Conservation (phyloP, 2,797 vertebrate genomes). For the Urophycis tenuis region DNA sequence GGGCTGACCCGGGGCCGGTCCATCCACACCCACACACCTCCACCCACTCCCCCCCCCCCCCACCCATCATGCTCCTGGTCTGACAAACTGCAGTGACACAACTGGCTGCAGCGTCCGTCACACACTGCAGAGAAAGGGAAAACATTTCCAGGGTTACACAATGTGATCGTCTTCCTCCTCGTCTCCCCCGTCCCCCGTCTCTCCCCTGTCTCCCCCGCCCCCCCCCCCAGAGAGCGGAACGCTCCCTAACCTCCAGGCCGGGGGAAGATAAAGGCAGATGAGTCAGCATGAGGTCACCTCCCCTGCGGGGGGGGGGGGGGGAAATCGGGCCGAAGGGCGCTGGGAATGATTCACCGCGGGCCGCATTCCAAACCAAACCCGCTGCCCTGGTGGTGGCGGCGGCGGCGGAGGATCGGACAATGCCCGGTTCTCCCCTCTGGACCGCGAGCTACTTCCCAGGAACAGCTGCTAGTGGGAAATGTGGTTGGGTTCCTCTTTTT, state of each 20-base stretch:
- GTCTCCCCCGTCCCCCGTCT: not conserved
- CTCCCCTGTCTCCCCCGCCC: no score
- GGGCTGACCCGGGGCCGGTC: not conserved
- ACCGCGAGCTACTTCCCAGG: slow-evolving; percentile 36
- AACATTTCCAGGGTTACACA: not conserved
- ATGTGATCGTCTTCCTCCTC: not conserved
- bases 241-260: slow-evolving; percentile 47
- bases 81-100: not conserved
- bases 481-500: slow-evolving; percentile 24
- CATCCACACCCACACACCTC: not conserved
- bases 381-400: slow-evolving; percentile 36
- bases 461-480: slow-evolving; percentile 54
- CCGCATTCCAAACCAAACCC: slow-evolving; percentile 53
- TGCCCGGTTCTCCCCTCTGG: slow-evolving; percentile 23
- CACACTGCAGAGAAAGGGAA: not conserved
- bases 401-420: slow-evolving; percentile 29
- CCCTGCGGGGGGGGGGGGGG: slow-evolving; percentile 15
- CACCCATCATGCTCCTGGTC: not conserved
- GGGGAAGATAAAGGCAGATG: slow-evolving; percentile 48
- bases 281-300: slow-evolving; percentile 56
- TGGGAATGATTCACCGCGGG: slow-evolving; percentile 50
- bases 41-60: no score
- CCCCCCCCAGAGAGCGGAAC: not conserved
- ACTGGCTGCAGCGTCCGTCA: not conserved
- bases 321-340: slow-evolving; percentile 11